phyloP scores from a whole-genome alignment of 1,140 invertebrate genomes.

The Rhagoletis zephyria region DNA sequence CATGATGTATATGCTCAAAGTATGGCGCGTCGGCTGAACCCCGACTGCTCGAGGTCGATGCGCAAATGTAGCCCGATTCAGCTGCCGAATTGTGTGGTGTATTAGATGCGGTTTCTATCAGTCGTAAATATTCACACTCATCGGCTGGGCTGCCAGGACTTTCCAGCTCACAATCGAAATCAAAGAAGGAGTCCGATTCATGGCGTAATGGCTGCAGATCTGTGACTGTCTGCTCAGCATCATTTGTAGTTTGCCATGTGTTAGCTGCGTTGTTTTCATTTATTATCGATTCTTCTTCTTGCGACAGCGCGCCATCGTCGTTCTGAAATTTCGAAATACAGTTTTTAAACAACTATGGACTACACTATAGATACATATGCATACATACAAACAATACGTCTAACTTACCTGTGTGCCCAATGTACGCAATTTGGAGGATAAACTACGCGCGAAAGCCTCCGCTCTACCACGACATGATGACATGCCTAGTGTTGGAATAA shows the following conservation, averaged over 20 bases:
- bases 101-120: constrained; percentile 74
- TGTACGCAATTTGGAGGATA: constrained; percentile 82
- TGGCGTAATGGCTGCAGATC: constrained; percentile 73
- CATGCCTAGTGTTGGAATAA: constrained; percentile 75
- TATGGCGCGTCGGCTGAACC: constrained; percentile 74
- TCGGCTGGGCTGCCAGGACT: constrained; percentile 80
- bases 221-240: constrained; percentile 69
- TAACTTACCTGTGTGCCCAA: constrained; percentile 76
- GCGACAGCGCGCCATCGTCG: constrained; percentile 65
- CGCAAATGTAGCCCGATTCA: constrained; percentile 75
- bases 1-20: constrained; percentile 72
- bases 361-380: too few relatives aligned
- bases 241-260: constrained; percentile 67
- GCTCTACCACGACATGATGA: constrained; percentile 85
- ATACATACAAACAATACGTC: neutral
- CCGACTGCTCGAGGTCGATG: constrained; percentile 70
- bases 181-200: constrained; percentile 77
- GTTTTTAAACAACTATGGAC: neutral
- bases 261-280: constrained; percentile 64
- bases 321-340: constrained; percentile 56
- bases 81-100: constrained; percentile 74
- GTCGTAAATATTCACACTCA: constrained; percentile 74
- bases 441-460: constrained; percentile 83
- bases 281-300: constrained; percentile 70
- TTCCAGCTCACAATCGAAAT: constrained; percentile 78